A percentile compares a stretch with the other conserved stretches of the same genome.
phyloP scores from a whole-genome alignment of 2,888 invertebrate genomes.

The Scaptomyza polygonia region DNA sequence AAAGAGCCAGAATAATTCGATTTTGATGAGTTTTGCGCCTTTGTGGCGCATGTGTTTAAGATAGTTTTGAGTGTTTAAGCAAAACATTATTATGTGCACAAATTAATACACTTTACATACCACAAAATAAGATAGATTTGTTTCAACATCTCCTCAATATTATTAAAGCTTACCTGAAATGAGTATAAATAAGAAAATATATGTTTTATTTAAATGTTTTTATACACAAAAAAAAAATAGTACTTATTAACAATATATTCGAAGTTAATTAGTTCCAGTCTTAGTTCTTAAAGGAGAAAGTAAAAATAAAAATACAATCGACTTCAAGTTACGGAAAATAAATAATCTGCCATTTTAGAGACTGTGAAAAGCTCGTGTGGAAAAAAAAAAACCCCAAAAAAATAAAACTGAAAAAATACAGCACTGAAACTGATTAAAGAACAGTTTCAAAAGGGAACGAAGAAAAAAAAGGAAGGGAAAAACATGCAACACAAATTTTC shows the following conservation, averaged over 20 bases:
- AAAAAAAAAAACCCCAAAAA: not conserved
- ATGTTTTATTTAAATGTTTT: not conserved
- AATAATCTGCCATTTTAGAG: conserved; percentile 33
- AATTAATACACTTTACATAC: conserved; percentile 13
- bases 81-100: no score
- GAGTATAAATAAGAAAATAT: conserved; percentile 17
- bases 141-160: not conserved
- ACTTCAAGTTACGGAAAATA: conserved; percentile 48
- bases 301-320: no score
- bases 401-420: conserved; percentile 11
- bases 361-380: conserved; percentile 2
- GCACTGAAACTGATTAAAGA: conserved; percentile 17
- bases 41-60: conserved; percentile 11
- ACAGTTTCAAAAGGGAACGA: conserved; percentile 15
- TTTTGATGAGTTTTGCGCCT: conserved; percentile 23
- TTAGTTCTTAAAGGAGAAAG: no score
- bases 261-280: not conserved
- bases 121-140: conserved; percentile 1
- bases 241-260: not conserved
- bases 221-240: not conserved
- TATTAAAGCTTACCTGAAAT: conserved; percentile 61
- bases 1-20: conserved; percentile 27
- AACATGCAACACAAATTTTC: conserved; percentile 67
- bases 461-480: conserved; percentile 9
- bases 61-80: conserved; percentile 1